phyloP scores from a whole-genome alignment of 2,888 invertebrate genomes.

The Strigamia maritima region DNA sequence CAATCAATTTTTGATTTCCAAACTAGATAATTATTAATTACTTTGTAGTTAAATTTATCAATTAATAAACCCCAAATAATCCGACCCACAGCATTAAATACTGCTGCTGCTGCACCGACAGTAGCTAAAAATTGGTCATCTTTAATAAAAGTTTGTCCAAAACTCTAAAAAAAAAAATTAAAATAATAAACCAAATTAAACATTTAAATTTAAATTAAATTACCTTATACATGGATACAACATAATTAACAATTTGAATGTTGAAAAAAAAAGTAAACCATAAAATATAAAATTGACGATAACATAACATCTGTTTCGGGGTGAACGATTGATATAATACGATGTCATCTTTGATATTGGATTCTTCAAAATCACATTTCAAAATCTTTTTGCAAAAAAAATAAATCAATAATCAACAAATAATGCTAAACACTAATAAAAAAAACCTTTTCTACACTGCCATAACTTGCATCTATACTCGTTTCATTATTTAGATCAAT shows the following conservation, averaged over 20 bases:
- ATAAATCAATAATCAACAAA: neutral
- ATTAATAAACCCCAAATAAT: constrained; percentile 55
- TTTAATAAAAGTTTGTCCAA: constrained; percentile 54
- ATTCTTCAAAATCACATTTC: neutral
- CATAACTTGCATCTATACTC: neutral
- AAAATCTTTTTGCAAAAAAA: neutral
- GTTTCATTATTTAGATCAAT: neutral
- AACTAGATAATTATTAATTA: too few species aligned
- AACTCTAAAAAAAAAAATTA: constrained; percentile 47
- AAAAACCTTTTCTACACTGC: neutral
- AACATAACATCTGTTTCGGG: constrained; percentile 46
- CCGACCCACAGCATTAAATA: constrained; percentile 55
- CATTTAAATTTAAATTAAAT: neutral
- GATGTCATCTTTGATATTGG: neutral
- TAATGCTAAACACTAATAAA: neutral
- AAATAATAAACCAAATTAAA: neutral
- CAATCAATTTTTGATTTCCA: too few species aligned
- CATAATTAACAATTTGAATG: constrained; percentile 48
- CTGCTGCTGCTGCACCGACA: constrained; percentile 54
- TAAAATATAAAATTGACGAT: constrained; percentile 49
- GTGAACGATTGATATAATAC: constrained; percentile 38
- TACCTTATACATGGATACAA: constrained; percentile 52
- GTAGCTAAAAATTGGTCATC: constrained; percentile 56
- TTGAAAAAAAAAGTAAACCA: constrained; percentile 51
- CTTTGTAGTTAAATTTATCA: constrained; percentile 53